Conservation (phyloP, 2,113 vertebrate genomes). For the Cettia cetti region DNA sequence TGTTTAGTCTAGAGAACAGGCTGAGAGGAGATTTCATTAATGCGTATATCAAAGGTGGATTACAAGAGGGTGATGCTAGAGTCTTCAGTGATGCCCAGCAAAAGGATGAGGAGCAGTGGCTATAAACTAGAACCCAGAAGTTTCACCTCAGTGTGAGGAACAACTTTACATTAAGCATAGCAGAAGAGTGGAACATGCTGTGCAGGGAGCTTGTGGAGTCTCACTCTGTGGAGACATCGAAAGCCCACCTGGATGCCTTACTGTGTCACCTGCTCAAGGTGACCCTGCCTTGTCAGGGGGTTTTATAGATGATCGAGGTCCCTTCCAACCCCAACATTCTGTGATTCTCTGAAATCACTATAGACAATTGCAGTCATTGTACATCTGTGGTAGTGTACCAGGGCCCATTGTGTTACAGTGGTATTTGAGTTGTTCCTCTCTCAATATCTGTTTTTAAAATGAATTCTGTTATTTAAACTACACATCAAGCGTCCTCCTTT, state of each 20-base stretch:
- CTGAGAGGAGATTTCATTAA: neutral
- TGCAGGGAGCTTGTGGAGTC: neutral
- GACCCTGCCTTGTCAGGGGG: neutral
- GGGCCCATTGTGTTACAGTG: accelerated
- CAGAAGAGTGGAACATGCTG: no score
- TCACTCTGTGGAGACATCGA: neutral
- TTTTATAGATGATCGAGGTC: neutral
- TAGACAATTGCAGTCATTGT: accelerated
- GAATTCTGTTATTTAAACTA: neutral
- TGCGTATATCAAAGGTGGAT: neutral
- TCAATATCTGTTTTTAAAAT: accelerated
- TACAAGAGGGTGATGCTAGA: neutral
- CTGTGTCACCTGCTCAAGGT: neutral
- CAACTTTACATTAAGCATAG: neutral
- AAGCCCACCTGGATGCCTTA: neutral
- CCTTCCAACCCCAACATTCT: neutral
- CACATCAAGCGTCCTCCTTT: neutral
- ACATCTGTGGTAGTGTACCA: accelerated
- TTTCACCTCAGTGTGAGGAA: neutral
- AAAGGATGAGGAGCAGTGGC: neutral
- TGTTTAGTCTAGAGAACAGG: neutral
- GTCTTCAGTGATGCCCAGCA: neutral
- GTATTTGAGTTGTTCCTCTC: accelerated
- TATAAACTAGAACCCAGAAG: neutral
- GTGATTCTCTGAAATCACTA: neutral